Conservation (phyloP, 2,113 vertebrate genomes). For the Sceloporus undulatus region DNA sequence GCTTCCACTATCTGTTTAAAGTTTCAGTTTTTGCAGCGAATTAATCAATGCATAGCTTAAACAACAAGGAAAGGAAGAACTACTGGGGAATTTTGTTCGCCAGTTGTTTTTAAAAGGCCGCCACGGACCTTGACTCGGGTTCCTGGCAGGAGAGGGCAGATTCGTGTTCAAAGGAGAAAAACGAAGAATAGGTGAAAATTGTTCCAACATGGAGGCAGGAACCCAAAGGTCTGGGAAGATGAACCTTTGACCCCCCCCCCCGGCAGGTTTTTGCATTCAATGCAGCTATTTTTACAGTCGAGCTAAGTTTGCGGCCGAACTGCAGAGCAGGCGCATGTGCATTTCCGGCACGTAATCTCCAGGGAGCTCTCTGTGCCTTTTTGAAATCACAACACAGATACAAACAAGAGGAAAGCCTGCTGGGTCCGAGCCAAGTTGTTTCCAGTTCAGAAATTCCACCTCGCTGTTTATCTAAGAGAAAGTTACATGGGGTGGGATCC, state of each 20-base stretch:
- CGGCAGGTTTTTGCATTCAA: background rate
- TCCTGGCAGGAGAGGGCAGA: too few species aligned
- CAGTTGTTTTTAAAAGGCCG: background rate
- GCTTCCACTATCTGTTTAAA: background rate
- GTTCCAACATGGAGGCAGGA: background rate
- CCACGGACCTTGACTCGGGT: too few species aligned
- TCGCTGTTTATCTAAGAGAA: background rate
- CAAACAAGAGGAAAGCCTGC: background rate
- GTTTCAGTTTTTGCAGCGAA: background rate
- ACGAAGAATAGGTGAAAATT: background rate
- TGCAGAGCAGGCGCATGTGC: too few species aligned
- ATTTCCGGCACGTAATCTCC: background rate
- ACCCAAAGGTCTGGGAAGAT: background rate
- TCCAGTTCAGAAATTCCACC: background rate
- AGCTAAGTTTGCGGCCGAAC: too few species aligned
- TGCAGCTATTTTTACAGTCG: background rate
- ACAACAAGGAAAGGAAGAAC: background rate
- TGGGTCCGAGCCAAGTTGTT: background rate
- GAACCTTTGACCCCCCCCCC: background rate
- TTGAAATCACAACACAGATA: background rate
- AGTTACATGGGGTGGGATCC: too few species aligned
- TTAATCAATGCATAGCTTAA: background rate
- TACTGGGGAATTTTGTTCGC: background rate
- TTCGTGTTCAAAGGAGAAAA: background rate
- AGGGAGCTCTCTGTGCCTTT: background rate